Base-by-base conservation (phyloP, 2,113 vertebrate species). In the Porphyrio hochstetteri region DNA sequence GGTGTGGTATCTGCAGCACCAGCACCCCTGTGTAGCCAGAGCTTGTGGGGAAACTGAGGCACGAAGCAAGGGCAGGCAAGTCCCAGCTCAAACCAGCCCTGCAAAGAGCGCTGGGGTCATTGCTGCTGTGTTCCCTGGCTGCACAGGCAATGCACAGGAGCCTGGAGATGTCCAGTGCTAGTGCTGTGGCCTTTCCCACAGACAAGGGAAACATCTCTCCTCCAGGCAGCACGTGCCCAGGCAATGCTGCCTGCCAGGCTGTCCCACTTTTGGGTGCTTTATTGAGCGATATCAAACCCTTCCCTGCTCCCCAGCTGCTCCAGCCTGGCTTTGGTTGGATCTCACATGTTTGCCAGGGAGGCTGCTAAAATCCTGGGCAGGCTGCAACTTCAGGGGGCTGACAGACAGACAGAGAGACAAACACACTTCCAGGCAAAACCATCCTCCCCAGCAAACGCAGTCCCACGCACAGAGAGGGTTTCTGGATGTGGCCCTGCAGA, bases 51-150 rank as follows among this genome's bases (percentile, higher is more conserved):
- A 86, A 89, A 67, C 75, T 21, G 81, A 78, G 86, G 36, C 81
- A 53, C 5, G 0, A 53, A 46, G 48, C 0, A 3, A n/a, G 23
- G 44, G 6, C 0, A 0, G 55, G 63, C 48, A 69, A 60, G 48
- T 87, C 40, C 23, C 11, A 4, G 48, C 72, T 74, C 35, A 44
- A n/a, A 23, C 17, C 28, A 44, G 61, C 44, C 27, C 11, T 55
- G 46, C 11, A 10, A 68, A 61, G 42, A 79, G 35, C 1, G 0
- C n/a, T 35, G 61, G 55, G 40, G 2, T 0, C 67, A 21, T 33
- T 0, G 0, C 35, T 82, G 65, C 48, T 1, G 0, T 27, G 46
- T 27, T 56, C 17, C 15, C 40, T 0, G 3, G 27, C n/a, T 35
- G 33, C n/a, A 24, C 0, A 1, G 76, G 25, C 1, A 9, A 21